Evolutionary conservation across 2,888 invertebrate genomes (phyloP).

Genomic region (Coelopa pilipes): DNA sequence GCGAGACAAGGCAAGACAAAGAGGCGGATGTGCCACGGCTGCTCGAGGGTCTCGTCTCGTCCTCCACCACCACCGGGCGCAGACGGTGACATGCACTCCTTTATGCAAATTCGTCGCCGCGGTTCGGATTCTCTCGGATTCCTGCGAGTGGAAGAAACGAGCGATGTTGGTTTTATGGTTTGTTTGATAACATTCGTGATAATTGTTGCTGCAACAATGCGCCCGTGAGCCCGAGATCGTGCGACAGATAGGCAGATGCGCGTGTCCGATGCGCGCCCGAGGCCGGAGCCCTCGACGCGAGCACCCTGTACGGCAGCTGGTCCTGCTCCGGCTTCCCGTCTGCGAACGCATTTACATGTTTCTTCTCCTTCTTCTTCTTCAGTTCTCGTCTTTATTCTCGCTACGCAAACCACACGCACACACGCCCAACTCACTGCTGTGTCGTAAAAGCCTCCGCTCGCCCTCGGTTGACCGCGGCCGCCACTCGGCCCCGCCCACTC

Average conservation of each 20-base stretch:
- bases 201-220: constrained; percentile 39
- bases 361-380: not conserved
- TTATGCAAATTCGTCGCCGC: constrained; percentile 37
- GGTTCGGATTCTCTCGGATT: constrained; percentile 22
- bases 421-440: not conserved
- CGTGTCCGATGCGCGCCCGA: constrained; percentile 28
- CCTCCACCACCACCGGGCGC: not conserved
- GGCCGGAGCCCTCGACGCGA: not conserved
- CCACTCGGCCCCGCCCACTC: not conserved
- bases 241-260: constrained; percentile 38
- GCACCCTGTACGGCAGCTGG: constrained; percentile 12
- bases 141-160: not conserved
- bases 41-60: constrained; percentile 14
- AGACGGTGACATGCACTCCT: constrained; percentile 37
- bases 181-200: constrained; percentile 40
- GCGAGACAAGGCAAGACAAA: not conserved
- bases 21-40: constrained; percentile 8
- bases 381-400: too few species aligned
- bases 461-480: constrained; percentile 8
- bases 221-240: constrained; percentile 30
- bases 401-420: too few species aligned
- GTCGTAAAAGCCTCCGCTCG: not conserved
- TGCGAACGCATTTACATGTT: constrained; percentile 1
- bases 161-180: constrained; percentile 39
- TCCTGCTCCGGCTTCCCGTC: not conserved